phyloP scores from a whole-genome alignment of 92 coral and sea anemone species.

The Umimayanthus chanpuru region DNA sequence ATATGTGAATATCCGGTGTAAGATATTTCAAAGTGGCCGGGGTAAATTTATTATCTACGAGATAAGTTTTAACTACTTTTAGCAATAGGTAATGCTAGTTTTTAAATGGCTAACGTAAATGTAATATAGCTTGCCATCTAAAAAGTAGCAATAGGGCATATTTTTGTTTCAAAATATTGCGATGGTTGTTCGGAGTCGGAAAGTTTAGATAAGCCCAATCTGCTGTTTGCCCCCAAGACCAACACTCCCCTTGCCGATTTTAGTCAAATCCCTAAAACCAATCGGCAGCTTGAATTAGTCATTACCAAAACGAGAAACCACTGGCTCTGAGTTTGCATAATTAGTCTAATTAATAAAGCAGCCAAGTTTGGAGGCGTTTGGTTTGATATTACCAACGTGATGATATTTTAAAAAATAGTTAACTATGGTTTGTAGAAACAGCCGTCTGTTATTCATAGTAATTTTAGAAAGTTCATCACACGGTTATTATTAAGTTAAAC shows the following conservation, averaged over 20 bases:
- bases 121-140: constrained; percentile 15
- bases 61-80: constrained; percentile 44
- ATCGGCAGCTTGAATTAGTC: background rate
- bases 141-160: background rate
- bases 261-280: too few relatives aligned
- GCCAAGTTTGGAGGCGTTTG: background rate
- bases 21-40: constrained; percentile 83
- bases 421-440: background rate
- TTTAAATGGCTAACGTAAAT: constrained; percentile 13
- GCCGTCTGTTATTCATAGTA: background rate
- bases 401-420: too few relatives aligned
- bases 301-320: too few relatives aligned
- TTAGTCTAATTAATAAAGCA: too few relatives aligned
- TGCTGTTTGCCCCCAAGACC: background rate
- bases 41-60: constrained; percentile 37
- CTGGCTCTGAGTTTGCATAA: background rate
- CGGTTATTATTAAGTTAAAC: background rate
- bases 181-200: constrained; percentile 2
- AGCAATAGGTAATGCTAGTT: constrained; percentile 9
- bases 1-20: constrained; percentile 67
- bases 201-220: constrained; percentile 31
- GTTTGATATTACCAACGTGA: background rate
- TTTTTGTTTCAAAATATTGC: background rate
- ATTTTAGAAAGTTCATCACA: too few relatives aligned
- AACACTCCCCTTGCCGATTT: background rate